Base-by-base conservation (phyloP, 92 coral and sea anemone genomes). In the Heliopora coerulea region DNA sequence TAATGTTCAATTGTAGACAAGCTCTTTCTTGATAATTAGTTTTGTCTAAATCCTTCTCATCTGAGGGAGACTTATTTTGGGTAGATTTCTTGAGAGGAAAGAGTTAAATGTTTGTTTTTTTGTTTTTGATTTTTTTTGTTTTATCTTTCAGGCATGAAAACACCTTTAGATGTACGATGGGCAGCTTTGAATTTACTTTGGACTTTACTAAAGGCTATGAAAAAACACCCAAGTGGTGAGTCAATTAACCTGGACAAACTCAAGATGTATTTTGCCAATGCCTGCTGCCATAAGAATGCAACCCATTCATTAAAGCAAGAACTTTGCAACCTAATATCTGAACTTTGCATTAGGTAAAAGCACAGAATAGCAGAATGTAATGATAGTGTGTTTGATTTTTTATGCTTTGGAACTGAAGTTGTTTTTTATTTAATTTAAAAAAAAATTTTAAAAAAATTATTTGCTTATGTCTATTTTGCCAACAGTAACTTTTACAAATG, bases 91-190 rank as follows among this genome's bases (percentile, higher is more conserved):
- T n/a, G n/a, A n/a, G n/a, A n/a, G n/a, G n/a, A n/a, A n/a, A n/a
- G n/a, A n/a, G n/a, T n/a, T n/a, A n/a, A n/a, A 30, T 15, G 15
- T 46, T 2, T 46, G 17, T 46, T 46, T 46, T 15, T 6, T 7
- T 46, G 10, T 46, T 46, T n/a, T 46, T 2, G 3, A 46, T 3
- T 46, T 46, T 31, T 19, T 41, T 32, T 6, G 3, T 46, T 61
- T 61, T 61, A 24, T 61, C 32, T 61, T n/a, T 19, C 32, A 61
- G 67, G 32, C 32, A 21, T 30, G 24, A 28, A 30, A 1, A 1
- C 32, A 46, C 67, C 67, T 17, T 61, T 61, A 24, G 67, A 61
- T 31, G 48, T 61, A 0, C 67, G 44, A 15, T 61, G 67, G 67
- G 44, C 67, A 15, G 21, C 67, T 11, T 17, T 61, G 46, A 34